phyloP scores from a whole-genome alignment of 2,797 vertebrate genomes.

The Brotula barbata region DNA sequence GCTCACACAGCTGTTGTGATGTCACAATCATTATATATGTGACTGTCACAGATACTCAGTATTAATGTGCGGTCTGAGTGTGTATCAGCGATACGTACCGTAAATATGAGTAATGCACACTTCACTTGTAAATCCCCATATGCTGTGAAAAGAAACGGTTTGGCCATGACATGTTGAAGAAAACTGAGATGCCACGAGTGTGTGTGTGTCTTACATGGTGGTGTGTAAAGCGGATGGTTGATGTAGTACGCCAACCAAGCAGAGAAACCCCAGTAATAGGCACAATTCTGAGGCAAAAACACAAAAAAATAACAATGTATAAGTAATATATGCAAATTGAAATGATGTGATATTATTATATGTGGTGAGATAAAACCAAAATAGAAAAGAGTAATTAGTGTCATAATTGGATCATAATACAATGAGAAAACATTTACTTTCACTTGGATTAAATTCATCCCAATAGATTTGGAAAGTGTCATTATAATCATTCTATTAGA shows the following conservation, averaged over 20 bases:
- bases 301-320: neutral
- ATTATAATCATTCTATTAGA: neutral
- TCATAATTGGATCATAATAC: too few relatives aligned
- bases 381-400: too few relatives aligned
- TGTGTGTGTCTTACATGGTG: constrained; percentile 78
- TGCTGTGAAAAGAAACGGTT: constrained; percentile 73
- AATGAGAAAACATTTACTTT: too few relatives aligned
- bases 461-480: neutral
- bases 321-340: neutral
- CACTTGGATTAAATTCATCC: neutral
- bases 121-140: constrained; percentile 85
- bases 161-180: constrained; percentile 1
- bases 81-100: constrained; percentile 76
- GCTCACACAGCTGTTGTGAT: constrained; percentile 85
- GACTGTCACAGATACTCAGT: neutral
- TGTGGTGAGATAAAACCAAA: too few relatives aligned
- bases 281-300: constrained; percentile 80
- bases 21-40: constrained; percentile 21
- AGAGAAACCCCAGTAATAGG: constrained; percentile 91
- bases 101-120: constrained; percentile 82
- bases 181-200: neutral
- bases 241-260: constrained; percentile 91
- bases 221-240: constrained; percentile 91
- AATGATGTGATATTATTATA: too few relatives aligned
- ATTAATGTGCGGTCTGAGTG: neutral